Evolutionary conservation across 2,888 invertebrate genomes (phyloP).

Genomic region (Aleiodes testaceus): DNA sequence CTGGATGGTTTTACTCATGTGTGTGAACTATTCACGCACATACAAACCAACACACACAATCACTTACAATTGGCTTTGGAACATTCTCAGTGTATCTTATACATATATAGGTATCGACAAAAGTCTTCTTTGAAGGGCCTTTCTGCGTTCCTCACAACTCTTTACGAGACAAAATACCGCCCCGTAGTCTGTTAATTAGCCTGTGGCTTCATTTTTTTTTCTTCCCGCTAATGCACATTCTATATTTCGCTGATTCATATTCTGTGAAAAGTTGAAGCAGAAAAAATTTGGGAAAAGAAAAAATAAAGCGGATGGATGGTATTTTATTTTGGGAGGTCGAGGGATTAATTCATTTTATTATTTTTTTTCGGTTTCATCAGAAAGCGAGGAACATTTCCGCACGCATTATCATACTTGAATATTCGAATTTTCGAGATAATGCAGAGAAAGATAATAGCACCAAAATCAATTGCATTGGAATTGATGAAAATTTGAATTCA

Average conservation of each 20-base stretch:
- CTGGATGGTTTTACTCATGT: conserved; percentile 1
- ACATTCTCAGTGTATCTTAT: no score
- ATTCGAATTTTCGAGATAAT: no score
- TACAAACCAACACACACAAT: not conserved
- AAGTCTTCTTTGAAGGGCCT: conserved; percentile 30
- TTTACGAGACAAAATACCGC: conserved; percentile 48
- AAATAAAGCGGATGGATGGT: conserved; percentile 12
- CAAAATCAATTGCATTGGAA: no score
- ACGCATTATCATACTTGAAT: no score
- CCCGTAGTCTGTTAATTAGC: conserved; percentile 47
- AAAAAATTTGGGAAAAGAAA: not conserved
- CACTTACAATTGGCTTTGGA: conserved; percentile 4
- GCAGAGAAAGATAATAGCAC: no score
- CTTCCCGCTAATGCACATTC: conserved; percentile 6
- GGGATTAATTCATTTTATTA: not conserved
- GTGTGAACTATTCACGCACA: conserved; percentile 1
- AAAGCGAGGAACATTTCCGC: no score
- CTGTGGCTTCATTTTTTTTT: conserved; percentile 25
- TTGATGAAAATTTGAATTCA: no score
- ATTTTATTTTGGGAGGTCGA: not conserved
- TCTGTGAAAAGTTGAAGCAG: not conserved
- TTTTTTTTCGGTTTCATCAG: no score
- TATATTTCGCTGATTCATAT: conserved; percentile 18
- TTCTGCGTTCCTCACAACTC: conserved; percentile 40
- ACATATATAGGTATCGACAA: conserved; percentile 29